Conservation (phyloP, 2,797 vertebrate genomes). For the Echiichthys vipera region DNA sequence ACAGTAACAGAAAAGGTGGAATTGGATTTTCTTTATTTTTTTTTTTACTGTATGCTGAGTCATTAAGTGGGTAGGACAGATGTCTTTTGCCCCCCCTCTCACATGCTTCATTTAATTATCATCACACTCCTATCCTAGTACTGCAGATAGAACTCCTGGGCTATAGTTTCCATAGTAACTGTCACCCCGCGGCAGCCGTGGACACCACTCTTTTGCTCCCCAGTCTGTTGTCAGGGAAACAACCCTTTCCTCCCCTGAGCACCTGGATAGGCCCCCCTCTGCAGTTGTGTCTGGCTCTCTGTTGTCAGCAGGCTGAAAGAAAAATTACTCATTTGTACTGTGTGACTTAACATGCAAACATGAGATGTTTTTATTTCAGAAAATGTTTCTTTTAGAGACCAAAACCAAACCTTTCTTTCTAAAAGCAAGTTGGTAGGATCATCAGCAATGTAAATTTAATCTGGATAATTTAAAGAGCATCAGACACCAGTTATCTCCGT, state of each 20-base stretch:
- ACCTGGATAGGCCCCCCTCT: constrained; percentile 38
- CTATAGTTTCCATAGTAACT: constrained; percentile 59
- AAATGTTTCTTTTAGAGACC: neutral
- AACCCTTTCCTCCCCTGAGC: constrained; percentile 41
- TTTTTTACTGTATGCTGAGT: constrained; percentile 43
- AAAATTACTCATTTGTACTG: constrained; percentile 30
- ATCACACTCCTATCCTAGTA: constrained; percentile 13
- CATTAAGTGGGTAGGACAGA: constrained; percentile 35
- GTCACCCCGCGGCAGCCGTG: constrained; percentile 53
- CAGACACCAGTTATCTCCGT: too few relatives aligned
- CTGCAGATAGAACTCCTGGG: constrained; percentile 36
- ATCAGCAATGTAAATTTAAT: too few relatives aligned
- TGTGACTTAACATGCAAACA: neutral
- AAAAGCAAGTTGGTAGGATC: too few relatives aligned
- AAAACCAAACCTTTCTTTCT: too few relatives aligned
- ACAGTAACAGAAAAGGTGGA: neutral
- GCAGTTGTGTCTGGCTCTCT: constrained; percentile 52
- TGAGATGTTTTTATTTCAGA: constrained; percentile 17
- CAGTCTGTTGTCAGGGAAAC: constrained; percentile 72
- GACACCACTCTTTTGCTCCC: constrained; percentile 21
- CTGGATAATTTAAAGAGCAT: too few relatives aligned
- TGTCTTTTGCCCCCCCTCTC: constrained; percentile 21
- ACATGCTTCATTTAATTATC: constrained; percentile 36
- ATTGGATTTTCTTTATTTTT: neutral
- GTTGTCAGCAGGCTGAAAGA: constrained; percentile 36